Base-by-base conservation (phyloP, 2,113 vertebrate species). In the Tor tambroides region DNA sequence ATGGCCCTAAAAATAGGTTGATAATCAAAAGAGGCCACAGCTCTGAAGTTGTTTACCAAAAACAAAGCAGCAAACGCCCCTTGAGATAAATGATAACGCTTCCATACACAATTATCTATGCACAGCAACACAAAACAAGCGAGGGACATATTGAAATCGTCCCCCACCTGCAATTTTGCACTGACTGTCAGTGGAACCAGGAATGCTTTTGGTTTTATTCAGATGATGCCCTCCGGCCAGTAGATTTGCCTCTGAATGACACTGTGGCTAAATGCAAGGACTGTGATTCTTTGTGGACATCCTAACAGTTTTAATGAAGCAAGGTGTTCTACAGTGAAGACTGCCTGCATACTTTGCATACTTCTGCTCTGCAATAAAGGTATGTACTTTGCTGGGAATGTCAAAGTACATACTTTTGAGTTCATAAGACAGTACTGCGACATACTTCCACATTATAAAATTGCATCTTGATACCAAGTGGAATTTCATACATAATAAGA, bases 341-440 rank as follows among this genome's bases (percentile, higher is more conserved):
- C 43, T 71, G 28, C 43, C 59, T 23, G 80, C 80, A 83, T 83
- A 32, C 41, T 83, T 69, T 51, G n/a, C 80, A 51, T 69, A 32
- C 63, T 83, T 82, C 26, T 26, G 35, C 41, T 82, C 15, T 23
- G 17, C 28, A 51, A 23, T 81, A 81, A 63, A 80, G 7, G 6
- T 65, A 30, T 77, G 41, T 77, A 30, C 46, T 78, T 54, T 54
- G 43, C 28, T 51, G 46, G 26, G 75, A 78, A 78, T 54, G 46
- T 8, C 46, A 38, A 72, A 72, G 14, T 9, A 72, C 69, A 72
- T 72, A 72, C 6, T 38, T 72, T 15, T 17, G 69, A 54, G 75
- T 54, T 54, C 17, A 30, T 17, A 51, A n/a, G 51, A 28, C 6
- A 10, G 46, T 19, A 28, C 15, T 78, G 43, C 46, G 15, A 49